Evolutionary conservation across 2,888 invertebrate genomes (phyloP).

Genomic region (Eupithecia centaureata): DNA sequence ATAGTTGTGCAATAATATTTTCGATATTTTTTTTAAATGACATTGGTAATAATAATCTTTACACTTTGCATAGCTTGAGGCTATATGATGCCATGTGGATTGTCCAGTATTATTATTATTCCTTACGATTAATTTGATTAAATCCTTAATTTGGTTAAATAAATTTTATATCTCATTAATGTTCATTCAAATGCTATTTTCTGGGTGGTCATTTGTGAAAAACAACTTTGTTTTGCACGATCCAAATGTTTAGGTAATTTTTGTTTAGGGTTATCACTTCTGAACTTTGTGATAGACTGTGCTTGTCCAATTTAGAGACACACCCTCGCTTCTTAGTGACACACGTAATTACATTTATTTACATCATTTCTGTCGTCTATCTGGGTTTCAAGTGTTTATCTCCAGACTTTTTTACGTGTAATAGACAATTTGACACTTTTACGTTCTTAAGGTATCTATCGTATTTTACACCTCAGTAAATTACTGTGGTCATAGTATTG

Average conservation of each 20-base stretch:
- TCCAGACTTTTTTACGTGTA: neutral
- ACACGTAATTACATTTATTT: slow-evolving; percentile 3
- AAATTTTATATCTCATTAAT: no score
- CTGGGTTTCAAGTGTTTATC: neutral
- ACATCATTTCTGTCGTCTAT: slow-evolving; percentile 9
- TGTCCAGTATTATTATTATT: neutral
- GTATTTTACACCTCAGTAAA: neutral
- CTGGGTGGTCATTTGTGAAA: slow-evolving; percentile 7
- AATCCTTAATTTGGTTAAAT: no score
- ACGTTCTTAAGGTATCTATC: neutral
- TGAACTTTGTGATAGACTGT: slow-evolving; percentile 15
- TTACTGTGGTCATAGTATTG: neutral
- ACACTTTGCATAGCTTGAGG: neutral
- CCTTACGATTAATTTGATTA: no score
- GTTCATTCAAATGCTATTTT: neutral
- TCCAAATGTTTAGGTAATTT: neutral
- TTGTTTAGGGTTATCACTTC: slow-evolving; percentile 18
- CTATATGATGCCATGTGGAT: neutral
- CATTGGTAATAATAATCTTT: no score
- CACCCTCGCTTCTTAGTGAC: slow-evolving; percentile 20
- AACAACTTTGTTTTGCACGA: slow-evolving; percentile 2
- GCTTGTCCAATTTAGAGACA: slow-evolving; percentile 12
- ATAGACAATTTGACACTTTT: neutral
- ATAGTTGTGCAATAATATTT: no score
- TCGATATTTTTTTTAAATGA: no score